Percentiles rank a stretch among this genome's conserved stretches.
phyloP scores from a whole-genome alignment of 2,888 invertebrate species.

The Orchesellides sinensis region DNA sequence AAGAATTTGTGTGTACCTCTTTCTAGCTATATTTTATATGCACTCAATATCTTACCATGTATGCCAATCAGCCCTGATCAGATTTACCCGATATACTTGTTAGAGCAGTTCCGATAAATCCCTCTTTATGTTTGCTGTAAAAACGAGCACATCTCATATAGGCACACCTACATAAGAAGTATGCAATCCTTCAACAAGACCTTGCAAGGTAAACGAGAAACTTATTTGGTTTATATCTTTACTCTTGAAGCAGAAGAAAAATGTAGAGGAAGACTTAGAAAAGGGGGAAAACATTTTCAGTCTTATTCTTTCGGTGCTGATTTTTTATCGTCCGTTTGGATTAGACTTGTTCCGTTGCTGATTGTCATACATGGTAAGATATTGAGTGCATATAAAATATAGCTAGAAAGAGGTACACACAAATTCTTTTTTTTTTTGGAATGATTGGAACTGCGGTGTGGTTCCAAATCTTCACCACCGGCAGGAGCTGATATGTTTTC shows the following conservation, averaged over 20 bases:
- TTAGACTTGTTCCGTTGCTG: conserved; percentile 62
- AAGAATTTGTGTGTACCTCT: not conserved
- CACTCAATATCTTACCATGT: conserved; percentile 73
- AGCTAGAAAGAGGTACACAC: not conserved
- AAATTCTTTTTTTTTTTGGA: conserved; percentile 24
- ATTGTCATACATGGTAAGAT: conserved; percentile 60
- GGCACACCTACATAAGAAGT: not conserved
- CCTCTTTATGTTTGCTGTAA: conserved; percentile 2
- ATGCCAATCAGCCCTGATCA: conserved; percentile 69
- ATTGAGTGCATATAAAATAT: not conserved
- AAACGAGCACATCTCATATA: not conserved
- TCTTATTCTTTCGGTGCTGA: conserved; percentile 52
- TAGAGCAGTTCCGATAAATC: conserved; percentile 40
- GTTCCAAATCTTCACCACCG: conserved; percentile 23
- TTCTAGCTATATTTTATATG: conserved; percentile 70
- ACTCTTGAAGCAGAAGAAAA: conserved; percentile 41
- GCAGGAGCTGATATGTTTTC: conserved; percentile 33
- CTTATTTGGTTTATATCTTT: conserved; percentile 1
- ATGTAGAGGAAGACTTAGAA: conserved; percentile 54
- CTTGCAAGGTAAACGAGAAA: conserved; percentile 18
- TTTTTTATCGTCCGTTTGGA: conserved; percentile 66
- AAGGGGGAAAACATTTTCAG: conserved; percentile 53
- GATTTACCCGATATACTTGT: conserved; percentile 49
- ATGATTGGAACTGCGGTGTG: conserved; percentile 41
- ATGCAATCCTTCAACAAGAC: not conserved